A percentile compares a stretch with the other conserved stretches of the same genome.
Evolutionary conservation across 2,888 invertebrate species (phyloP).

Genomic region (Netelia inedita): DNA sequence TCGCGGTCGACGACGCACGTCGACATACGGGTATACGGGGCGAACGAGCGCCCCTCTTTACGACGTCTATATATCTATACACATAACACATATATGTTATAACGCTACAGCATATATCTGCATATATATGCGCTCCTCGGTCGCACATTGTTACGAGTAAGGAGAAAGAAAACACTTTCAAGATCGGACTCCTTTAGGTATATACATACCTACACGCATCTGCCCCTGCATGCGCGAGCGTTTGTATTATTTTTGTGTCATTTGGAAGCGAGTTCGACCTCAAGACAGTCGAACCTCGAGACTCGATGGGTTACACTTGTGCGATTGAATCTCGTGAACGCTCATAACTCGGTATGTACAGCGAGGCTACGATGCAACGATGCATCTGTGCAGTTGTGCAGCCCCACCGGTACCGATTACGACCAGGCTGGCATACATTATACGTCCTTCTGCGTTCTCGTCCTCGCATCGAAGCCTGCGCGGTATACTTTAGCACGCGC

Average conservation of each 20-base stretch:
- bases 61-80: neutral
- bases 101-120: neutral
- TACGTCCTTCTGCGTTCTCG: constrained; percentile 3
- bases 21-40: constrained; percentile 2
- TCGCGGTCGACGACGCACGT: constrained; percentile 3
- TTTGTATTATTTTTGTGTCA: neutral
- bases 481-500: neutral
- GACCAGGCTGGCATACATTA: neutral
- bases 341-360: neutral
- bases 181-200: neutral
- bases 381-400: neutral
- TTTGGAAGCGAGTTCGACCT: neutral
- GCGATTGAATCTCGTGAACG: neutral
- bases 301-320: neutral
- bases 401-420: constrained; percentile 1
- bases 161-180: constrained; percentile 6
- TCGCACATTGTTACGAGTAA: neutral
- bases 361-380: constrained; percentile 8
- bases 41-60: neutral
- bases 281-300: neutral
- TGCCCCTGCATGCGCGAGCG: neutral
- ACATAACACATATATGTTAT: neutral
- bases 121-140: neutral
- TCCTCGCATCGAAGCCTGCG: neutral
- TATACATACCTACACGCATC: neutral